phyloP scores from a whole-genome alignment of 2,113 vertebrate species.

The Acrocephalus arundinaceus region DNA sequence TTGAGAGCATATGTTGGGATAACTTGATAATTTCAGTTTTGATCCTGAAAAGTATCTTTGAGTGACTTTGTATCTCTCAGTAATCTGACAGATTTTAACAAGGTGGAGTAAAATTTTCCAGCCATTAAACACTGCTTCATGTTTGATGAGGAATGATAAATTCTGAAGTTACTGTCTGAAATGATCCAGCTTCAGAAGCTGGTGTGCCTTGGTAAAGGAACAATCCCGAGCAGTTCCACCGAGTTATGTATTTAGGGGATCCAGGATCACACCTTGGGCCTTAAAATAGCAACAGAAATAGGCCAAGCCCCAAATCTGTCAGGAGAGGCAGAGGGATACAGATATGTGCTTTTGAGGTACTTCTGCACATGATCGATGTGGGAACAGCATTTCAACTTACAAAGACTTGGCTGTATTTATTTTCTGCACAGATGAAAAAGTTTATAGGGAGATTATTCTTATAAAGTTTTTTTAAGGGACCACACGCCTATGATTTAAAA shows the following conservation, averaged over 20 bases:
- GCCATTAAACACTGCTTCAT: background rate
- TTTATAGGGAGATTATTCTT: background rate
- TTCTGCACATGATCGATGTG: background rate
- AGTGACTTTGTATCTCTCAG: background rate
- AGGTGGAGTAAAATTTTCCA: background rate
- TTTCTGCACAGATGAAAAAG: background rate
- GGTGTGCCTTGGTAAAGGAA: background rate
- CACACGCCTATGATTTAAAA: background rate
- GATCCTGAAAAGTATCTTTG: background rate
- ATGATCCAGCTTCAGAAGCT: background rate
- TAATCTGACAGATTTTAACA: background rate
- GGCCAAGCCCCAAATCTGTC: background rate
- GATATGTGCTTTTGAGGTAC: background rate
- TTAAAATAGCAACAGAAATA: background rate
- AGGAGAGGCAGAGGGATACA: background rate
- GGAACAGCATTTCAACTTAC: background rate
- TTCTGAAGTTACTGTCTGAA: background rate
- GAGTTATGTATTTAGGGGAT: background rate
- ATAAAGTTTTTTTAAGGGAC: background rate
- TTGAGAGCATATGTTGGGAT: background rate
- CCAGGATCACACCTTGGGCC: background rate
- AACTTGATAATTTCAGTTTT: background rate
- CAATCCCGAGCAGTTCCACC: fast-evolving
- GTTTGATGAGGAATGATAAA: background rate
- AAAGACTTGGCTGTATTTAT: background rate